These are phyloP conservation scores for Pseudachorutes palmiensis DNA, from an alignment of 1,140 invertebrate species.

Conservation along the genomic window DNA sequence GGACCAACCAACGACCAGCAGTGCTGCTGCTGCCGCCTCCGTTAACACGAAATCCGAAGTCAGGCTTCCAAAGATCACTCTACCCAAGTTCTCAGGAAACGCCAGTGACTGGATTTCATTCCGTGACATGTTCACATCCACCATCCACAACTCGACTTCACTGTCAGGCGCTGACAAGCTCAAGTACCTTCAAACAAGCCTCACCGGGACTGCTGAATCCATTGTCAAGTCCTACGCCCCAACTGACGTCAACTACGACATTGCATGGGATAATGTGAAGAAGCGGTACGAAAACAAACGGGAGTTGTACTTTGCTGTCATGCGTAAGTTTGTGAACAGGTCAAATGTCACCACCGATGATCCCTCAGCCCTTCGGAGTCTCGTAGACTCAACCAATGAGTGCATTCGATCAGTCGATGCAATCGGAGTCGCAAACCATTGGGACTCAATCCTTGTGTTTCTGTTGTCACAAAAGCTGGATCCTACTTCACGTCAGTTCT, in stretches of 20 bases:
- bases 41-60: neutral
- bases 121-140: slow-evolving; percentile 15
- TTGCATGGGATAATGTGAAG: slow-evolving; percentile 17
- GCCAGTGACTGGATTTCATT: slow-evolving; percentile 11
- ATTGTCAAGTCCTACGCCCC: neutral
- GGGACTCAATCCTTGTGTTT: slow-evolving; percentile 2
- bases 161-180: neutral
- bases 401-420: neutral
- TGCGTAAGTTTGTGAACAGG: neutral
- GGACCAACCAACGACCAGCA: neutral
- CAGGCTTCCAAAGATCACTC: slow-evolving; percentile 9
- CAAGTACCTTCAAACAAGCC: slow-evolving; percentile 9
- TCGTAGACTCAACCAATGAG: slow-evolving; percentile 2
- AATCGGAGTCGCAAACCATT: neutral
- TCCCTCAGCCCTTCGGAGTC: neutral
- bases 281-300: slow-evolving; percentile 20
- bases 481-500: neutral
- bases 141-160: neutral
- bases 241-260: slow-evolving; percentile 12
- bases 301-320: neutral
- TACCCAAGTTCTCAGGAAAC: slow-evolving; percentile 14
- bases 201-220: slow-evolving; percentile 1
- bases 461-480: neutral
- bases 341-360: neutral
- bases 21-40: neutral